Evolutionary conservation across 2,888 invertebrate genomes (phyloP).

Genomic region (Baccha elongata): DNA sequence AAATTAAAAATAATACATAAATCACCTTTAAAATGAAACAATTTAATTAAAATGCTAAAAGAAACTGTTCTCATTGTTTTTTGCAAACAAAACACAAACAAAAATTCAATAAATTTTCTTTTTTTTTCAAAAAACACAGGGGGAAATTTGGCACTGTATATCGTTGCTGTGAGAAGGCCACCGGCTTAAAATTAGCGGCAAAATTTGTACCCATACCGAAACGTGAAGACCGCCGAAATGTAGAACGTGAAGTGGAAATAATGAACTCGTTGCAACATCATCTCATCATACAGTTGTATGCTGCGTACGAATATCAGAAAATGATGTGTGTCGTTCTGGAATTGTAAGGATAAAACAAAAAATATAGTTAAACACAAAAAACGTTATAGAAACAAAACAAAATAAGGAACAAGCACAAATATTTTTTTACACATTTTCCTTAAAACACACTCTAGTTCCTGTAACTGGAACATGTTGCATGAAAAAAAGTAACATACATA

Average conservation of each 20-base stretch:
- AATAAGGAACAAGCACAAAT: slow-evolving; percentile 24
- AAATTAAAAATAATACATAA: background rate
- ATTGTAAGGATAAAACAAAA: slow-evolving; percentile 88
- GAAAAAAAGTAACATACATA: too few species aligned
- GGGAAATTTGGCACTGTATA: slow-evolving; percentile 99
- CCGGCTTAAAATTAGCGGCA: slow-evolving; percentile 92
- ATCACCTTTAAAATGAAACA: too few species aligned
- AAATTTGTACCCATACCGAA: slow-evolving; percentile 94
- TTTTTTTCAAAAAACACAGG: slow-evolving; percentile 85
- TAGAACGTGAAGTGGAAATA: slow-evolving; percentile 97
- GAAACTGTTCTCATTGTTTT: slow-evolving; percentile 8
- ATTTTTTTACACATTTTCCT: slow-evolving; percentile 33
- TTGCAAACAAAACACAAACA: slow-evolving; percentile 4
- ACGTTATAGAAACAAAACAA: slow-evolving; percentile 18
- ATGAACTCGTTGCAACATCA: slow-evolving; percentile 98
- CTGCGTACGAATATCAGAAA: slow-evolving; percentile 96
- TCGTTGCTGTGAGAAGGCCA: slow-evolving; percentile 92
- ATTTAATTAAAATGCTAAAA: slow-evolving; percentile 6
- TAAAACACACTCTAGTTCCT: too few species aligned
- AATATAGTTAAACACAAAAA: slow-evolving; percentile 22
- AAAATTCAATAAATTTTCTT: slow-evolving; percentile 33
- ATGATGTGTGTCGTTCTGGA: slow-evolving; percentile 98
- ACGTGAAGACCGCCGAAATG: slow-evolving; percentile 94
- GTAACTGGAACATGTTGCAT: slow-evolving; percentile 55
- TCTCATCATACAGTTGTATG: slow-evolving; percentile 97